Conservation (phyloP, 2,113 vertebrate genomes). For the Chitala chitala region DNA sequence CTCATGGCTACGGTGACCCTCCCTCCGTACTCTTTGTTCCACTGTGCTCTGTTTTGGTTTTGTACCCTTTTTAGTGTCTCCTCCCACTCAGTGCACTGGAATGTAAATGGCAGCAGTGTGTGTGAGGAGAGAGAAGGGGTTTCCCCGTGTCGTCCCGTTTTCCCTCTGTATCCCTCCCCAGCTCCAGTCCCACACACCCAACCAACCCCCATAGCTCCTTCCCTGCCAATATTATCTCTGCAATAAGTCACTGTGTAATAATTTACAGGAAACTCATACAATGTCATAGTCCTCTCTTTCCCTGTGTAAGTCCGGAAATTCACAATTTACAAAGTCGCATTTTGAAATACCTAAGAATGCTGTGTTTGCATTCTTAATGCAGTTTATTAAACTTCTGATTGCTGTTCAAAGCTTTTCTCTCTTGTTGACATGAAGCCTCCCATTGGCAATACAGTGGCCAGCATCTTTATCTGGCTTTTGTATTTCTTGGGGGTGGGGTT, state of each 20-base stretch:
- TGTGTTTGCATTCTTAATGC: background rate
- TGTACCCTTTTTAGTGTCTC: background rate
- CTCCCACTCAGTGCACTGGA: conserved; percentile 45
- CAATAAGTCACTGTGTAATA: conserved; percentile 32
- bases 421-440: too few species aligned
- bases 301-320: background rate
- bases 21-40: background rate
- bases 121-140: conserved; percentile 55
- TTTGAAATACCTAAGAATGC: conserved; percentile 1
- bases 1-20: background rate
- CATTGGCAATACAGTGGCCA: background rate
- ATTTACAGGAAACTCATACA: conserved; percentile 31
- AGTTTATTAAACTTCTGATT: background rate
- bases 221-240: conserved; percentile 40
- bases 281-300: background rate
- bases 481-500: background rate
- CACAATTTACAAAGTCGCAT: background rate
- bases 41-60: background rate
- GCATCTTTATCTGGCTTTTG: background rate
- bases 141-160: conserved; percentile 53
- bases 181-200: background rate
- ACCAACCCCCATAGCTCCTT: conserved; percentile 12
- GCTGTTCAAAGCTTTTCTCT: background rate
- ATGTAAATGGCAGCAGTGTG: conserved; percentile 45
- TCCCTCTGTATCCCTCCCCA: conserved; percentile 38